Percentiles rank a stretch among this genome's conserved stretches.
Evolutionary conservation across 35 echinoderm and acorn worm genomes (phyloP).

Genomic region (Nesometra sesokonis): DNA sequence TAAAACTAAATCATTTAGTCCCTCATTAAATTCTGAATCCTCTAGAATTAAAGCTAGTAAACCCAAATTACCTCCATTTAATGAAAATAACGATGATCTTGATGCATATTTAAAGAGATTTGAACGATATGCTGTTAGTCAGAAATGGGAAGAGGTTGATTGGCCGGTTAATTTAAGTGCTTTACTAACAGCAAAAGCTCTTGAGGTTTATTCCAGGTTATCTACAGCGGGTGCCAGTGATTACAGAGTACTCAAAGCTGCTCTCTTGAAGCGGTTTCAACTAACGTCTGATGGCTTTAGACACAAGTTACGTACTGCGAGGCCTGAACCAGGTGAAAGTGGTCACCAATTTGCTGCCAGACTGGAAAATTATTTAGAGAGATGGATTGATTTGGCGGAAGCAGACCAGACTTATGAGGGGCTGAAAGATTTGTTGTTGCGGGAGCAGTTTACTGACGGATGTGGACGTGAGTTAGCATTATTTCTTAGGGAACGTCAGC

Average conservation of each 20-base stretch:
- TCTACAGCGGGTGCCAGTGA: conserved; percentile 5
- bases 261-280: conserved; percentile 11
- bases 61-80: conserved; percentile 18
- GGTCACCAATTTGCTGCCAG: background rate
- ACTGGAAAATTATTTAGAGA: conserved; percentile 1
- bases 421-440: background rate
- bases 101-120: conserved; percentile 28
- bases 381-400: conserved; percentile 9
- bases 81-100: conserved; percentile 17
- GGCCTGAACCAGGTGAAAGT: background rate
- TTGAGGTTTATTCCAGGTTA: background rate
- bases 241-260: conserved; percentile 5
- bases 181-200: conserved; percentile 7
- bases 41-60: background rate
- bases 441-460: conserved; percentile 44
- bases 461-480: conserved; percentile 14
- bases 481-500: conserved; percentile 36
- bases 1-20: background rate
- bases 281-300: conserved; percentile 1
- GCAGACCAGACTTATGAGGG: background rate
- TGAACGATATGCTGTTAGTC: conserved; percentile 14
- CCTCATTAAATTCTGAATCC: background rate
- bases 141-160: background rate
- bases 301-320: background rate
- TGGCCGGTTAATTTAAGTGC: conserved; percentile 37